phyloP scores from a whole-genome alignment of 2,797 vertebrate genomes.

The Heliangelus exortis region DNA sequence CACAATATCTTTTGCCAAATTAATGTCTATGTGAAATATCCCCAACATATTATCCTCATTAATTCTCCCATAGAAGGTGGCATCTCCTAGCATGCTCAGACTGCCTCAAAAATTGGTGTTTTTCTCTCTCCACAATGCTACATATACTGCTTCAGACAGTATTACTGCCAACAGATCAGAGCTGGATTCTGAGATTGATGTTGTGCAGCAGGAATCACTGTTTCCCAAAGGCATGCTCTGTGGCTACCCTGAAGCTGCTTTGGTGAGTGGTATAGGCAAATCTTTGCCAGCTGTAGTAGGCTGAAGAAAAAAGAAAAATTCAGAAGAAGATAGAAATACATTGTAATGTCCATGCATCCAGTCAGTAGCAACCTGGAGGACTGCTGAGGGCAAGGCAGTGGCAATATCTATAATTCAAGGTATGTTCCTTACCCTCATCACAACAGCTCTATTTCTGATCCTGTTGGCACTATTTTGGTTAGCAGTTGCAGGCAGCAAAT shows the following conservation, averaged over 20 bases:
- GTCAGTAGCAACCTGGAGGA: background rate
- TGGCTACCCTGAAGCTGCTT: background rate
- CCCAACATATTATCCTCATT: background rate
- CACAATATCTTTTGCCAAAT: background rate
- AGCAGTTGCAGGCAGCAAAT: background rate
- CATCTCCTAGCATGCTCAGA: background rate
- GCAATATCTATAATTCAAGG: background rate
- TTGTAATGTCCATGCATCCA: background rate
- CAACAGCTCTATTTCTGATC: background rate
- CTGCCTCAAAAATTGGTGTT: background rate
- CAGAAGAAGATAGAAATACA: background rate
- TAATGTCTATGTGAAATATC: background rate
- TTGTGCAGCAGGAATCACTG: background rate
- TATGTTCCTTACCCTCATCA: background rate
- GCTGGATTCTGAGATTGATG: background rate
- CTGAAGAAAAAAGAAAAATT: background rate
- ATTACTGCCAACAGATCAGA: rapidly evolving
- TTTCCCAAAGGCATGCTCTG: background rate
- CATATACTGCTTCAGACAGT: background rate
- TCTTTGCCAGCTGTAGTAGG: background rate
- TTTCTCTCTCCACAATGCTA: background rate
- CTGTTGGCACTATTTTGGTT: background rate
- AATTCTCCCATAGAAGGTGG: background rate
- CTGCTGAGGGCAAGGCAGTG: background rate
- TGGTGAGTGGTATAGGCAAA: background rate